Evolutionary conservation across 2,888 invertebrate genomes (phyloP), one percentile per base, ranked within the genome.

Genomic region (Agriotes lineatus): DNA sequence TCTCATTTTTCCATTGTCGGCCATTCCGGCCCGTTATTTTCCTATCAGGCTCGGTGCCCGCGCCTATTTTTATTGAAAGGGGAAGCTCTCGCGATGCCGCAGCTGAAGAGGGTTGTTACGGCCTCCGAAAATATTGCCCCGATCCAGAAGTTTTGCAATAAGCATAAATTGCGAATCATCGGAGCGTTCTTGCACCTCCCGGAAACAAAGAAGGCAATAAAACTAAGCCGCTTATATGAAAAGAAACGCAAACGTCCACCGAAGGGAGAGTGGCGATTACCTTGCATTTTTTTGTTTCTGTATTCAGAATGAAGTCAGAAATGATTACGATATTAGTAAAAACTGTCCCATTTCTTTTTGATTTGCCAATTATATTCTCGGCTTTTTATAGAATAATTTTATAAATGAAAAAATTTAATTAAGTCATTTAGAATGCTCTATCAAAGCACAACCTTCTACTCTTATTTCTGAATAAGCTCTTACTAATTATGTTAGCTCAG

Each of bases 141-240:
- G 57, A 66, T 68, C 48, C 25, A 37, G 56, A 68, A 68, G 61
- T 67, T 61, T 67, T 16, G 57, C 50, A 68, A 62, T 68, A 68
- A 56, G 57, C 56, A 62, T 68, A 62, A 62, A 62, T 52, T 61
- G 20, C 16, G 48, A 62, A 68, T 50, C 45, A 42, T 60, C 19
- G 56, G 12, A 10, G 22, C 42, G 16, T 58, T 39, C 16, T 12
- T 12, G 6, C 33, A 52, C 52, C 33, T 52, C 16, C 16, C 42
- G 16, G 7, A 42, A 42, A 9, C 2, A 12, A 1, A 42, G 14
- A 1, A 12, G 2, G 4, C 2, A 9, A 39, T 39, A 39, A 39
- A 39, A 39, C 35, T n/a, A 5, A 39, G 5, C 10, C 2, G 6
- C 1, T 39, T 39, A 2, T 14, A n/a, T 4, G 12, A 39, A 39